phyloP scores from a whole-genome alignment of 2,113 vertebrate genomes.

The Periophthalmus modestus region DNA sequence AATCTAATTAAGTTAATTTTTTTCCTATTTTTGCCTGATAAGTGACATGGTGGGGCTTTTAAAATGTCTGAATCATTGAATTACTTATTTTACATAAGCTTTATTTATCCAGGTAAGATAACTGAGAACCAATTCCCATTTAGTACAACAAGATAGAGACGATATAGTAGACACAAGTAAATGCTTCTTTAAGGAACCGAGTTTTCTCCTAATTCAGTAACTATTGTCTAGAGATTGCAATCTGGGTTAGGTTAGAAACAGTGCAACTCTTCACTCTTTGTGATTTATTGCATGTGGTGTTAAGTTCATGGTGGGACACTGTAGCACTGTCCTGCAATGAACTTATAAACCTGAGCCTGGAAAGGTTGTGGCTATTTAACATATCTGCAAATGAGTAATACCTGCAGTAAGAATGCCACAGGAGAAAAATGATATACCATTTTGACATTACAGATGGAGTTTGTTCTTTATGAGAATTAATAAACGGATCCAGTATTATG shows the following conservation, averaged over 20 bases:
- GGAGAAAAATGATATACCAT: neutral
- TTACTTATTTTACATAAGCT: too few relatives aligned
- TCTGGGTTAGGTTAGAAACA: neutral
- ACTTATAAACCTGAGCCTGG: neutral
- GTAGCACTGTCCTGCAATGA: neutral
- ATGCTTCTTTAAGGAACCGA: slow-evolving; percentile 1
- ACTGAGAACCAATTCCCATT: too few relatives aligned
- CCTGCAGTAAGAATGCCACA: slow-evolving; percentile 3
- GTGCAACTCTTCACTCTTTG: neutral
- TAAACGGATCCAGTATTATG: neutral
- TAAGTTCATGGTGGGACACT: neutral
- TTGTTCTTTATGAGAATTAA: slow-evolving; percentile 1
- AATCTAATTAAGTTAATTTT: too few relatives aligned
- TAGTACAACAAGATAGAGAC: too few relatives aligned
- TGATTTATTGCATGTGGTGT: slow-evolving; percentile 1
- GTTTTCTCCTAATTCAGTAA: slow-evolving; percentile 13
- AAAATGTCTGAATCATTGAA: too few relatives aligned
- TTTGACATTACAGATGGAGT: neutral
- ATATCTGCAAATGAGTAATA: slow-evolving; percentile 4
- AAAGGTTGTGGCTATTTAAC: neutral
- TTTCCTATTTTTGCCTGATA: too few relatives aligned
- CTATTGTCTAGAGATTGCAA: slow-evolving; percentile 9
- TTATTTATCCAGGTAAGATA: too few relatives aligned
- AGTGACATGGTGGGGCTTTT: too few relatives aligned
- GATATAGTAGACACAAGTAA: too few relatives aligned